Conservation (phyloP, 2,888 invertebrate genomes). For the Dasysyrphus tricinctus region DNA sequence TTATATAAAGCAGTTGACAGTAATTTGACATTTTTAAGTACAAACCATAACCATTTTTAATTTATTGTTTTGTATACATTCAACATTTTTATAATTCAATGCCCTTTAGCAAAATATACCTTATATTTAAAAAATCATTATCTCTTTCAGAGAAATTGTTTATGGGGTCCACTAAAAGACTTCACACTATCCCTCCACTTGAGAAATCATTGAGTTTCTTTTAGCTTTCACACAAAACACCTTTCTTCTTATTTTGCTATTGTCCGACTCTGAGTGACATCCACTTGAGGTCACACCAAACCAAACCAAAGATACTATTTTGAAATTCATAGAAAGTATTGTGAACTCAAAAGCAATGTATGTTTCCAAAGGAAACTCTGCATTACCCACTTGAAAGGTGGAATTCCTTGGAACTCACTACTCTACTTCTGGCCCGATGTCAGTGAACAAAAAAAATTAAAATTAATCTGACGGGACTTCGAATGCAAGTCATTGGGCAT, state of each 20-base stretch:
- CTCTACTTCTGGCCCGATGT: conserved; percentile 13
- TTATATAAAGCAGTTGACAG: conserved; percentile 40
- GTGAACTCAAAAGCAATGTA: conserved; percentile 7
- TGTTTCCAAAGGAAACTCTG: conserved; percentile 52
- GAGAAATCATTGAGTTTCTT: conserved; percentile 54
- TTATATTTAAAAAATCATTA: conserved; percentile 5
- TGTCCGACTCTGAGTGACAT: conserved; percentile 60
- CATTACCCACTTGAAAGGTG: conserved; percentile 70
- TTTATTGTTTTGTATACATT: not conserved
- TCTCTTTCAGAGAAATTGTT: conserved; percentile 33
- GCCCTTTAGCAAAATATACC: not conserved
- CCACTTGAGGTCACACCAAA: conserved; percentile 60
- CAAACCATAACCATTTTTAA: conserved; percentile 31
- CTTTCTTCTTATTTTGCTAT: conserved; percentile 16
- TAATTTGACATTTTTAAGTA: conserved; percentile 60
- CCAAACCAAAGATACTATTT: conserved; percentile 16
- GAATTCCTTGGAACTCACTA: conserved; percentile 65
- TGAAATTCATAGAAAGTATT: conserved; percentile 58
- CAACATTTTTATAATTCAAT: not conserved
- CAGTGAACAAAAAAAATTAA: not conserved
- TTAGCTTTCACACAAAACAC: conserved; percentile 35
- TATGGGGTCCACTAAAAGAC: conserved; percentile 29
- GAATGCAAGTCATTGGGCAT: conserved; percentile 66
- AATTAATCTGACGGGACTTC: conserved; percentile 60
- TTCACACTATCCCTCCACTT: conserved; percentile 43